phyloP scores from a whole-genome alignment of 2,888 invertebrate genomes.

The Stegophylla sp. region DNA sequence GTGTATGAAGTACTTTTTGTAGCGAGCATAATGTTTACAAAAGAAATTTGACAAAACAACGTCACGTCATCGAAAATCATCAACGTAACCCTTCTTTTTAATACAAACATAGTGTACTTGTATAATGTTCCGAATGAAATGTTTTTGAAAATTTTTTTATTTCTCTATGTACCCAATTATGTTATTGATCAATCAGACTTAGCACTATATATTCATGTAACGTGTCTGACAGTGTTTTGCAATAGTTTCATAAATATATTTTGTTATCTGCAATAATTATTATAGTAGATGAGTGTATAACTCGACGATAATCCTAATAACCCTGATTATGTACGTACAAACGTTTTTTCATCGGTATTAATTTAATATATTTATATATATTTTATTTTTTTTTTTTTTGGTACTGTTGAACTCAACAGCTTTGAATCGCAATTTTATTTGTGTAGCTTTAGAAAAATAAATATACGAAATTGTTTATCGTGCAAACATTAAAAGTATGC shows the following conservation, averaged over 20 bases:
- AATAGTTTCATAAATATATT: slow-evolving; percentile 21
- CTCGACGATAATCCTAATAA: slow-evolving; percentile 19
- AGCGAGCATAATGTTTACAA: slow-evolving; percentile 7
- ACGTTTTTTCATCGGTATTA: neutral
- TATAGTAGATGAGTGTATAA: neutral
- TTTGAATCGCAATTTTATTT: neutral
- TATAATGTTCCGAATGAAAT: neutral
- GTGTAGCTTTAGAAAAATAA: neutral
- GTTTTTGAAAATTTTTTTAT: no score
- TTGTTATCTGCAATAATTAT: slow-evolving; percentile 32
- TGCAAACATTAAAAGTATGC: neutral
- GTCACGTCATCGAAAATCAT: neutral
- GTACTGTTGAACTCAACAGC: no score
- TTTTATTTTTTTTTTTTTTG: neutral
- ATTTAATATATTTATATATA: no score
- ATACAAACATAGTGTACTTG: no score
- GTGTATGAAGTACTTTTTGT: slow-evolving; percentile 21
- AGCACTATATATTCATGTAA: neutral
- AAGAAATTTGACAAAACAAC: slow-evolving; percentile 31
- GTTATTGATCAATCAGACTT: neutral
- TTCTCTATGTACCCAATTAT: no score
- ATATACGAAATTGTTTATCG: neutral
- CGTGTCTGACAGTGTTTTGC: neutral
- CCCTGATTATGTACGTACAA: neutral
- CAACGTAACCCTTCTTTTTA: no score